Evolutionary conservation across 1,140 invertebrate genomes (phyloP), one percentile per base, ranked within the genome.

Genomic region (Campoletis sonorensis): DNA sequence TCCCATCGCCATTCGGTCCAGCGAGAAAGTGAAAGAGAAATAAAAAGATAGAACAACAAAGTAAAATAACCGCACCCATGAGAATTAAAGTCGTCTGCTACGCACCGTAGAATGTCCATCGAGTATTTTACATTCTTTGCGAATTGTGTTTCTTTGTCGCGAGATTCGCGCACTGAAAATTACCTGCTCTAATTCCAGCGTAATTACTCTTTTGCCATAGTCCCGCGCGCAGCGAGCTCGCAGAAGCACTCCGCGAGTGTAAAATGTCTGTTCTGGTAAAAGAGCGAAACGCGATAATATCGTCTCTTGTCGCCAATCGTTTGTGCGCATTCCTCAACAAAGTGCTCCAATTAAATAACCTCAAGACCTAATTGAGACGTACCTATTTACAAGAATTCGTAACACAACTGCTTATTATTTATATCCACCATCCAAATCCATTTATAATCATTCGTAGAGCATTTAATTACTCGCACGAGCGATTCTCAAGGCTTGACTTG

Each of bases 351-450:
- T 91, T 90, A 90, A 90, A 85, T 70, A 67, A 81, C 81, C 79
- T 79, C 79, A 61, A 68, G 80, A 81, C 87, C 80, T 91, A 91
- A 92, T 92, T 92, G 90, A 92, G 90, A 91, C 86, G 83, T 91
- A 89, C 86, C 85, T 87, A 89, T 88, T 89, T 86, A 83, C 83
- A 82, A 84, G 86, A 88, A 85, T 83, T 85, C 79, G 40, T 75
- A 33, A 82, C 30, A 37, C 82, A 88, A 85, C 87, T 86, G 27
- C 79, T 87, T 79, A 87, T 89, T 88, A 90, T 70, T 27, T 27
- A 27, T 21, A 27, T 21, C 51, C 30, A 78, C 30, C 61, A 40
- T 51, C 79, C 84, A 88, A 89, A 89, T 89, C 86, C 85, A 81
- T 86, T 90, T 89, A 88, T 89, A 89, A 90, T 90, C 78, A 85